Conservation (phyloP, 1,140 invertebrate species). For the Pemphigus obesinymphae region DNA sequence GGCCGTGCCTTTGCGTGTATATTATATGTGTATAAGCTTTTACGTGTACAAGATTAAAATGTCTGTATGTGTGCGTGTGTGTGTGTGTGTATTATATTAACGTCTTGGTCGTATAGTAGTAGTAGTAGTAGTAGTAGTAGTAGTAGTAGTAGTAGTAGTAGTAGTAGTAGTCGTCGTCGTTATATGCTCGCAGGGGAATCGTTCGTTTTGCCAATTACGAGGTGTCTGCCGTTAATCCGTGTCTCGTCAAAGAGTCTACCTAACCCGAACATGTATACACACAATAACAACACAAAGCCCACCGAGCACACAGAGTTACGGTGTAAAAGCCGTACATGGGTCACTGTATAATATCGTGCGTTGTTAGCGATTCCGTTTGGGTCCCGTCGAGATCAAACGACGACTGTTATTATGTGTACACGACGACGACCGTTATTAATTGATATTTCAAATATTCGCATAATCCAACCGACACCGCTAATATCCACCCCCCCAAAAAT, state of each 20-base stretch:
- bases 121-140: too few species aligned
- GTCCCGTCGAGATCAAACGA: slow-evolving; percentile 1
- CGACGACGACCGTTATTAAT: not conserved
- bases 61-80: too few species aligned
- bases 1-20: not conserved
- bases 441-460: slow-evolving; percentile 3
- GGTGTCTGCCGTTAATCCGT: slow-evolving; percentile 5
- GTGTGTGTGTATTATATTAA: too few species aligned
- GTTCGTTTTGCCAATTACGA: not conserved
- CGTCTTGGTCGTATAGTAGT: too few species aligned
- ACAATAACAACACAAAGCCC: not conserved
- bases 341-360: not conserved
- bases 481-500: not conserved
- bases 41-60: too few species aligned
- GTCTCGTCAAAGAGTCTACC: slow-evolving; percentile 7
- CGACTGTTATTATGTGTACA: too few species aligned
- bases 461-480: not conserved
- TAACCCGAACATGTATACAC: not conserved
- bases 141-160: too few species aligned
- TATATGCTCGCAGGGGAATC: not conserved
- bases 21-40: too few species aligned
- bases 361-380: slow-evolving; percentile 10
- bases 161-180: not conserved
- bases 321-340: not conserved
- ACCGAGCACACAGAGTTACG: too few species aligned